phyloP scores from a whole-genome alignment of 2,888 invertebrate genomes.

The Ochropleura plecta region DNA sequence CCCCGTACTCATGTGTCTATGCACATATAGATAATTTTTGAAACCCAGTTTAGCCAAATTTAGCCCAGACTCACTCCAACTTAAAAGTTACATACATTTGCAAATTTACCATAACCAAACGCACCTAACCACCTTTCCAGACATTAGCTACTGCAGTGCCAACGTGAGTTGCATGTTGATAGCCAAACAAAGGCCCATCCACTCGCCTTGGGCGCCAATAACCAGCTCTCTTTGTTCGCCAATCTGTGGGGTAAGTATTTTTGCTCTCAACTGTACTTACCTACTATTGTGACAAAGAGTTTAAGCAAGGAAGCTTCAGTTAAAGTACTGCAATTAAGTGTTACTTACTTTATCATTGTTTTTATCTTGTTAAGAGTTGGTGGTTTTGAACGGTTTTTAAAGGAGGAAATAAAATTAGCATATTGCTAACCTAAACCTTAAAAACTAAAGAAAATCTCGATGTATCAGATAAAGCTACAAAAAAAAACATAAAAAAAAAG shows the following conservation, averaged over 20 bases:
- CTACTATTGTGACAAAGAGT: conserved; percentile 41
- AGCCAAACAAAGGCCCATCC: conserved; percentile 71
- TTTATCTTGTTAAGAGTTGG: background rate
- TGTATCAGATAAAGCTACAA: too few relatives aligned
- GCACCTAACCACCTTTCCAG: background rate
- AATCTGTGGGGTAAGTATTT: conserved; percentile 61
- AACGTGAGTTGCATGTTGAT: conserved; percentile 61
- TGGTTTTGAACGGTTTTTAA: background rate
- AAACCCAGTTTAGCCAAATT: background rate
- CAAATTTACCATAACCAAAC: background rate
- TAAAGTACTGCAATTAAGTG: conserved; percentile 52
- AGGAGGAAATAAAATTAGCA: too few relatives aligned
- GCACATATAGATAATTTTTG: background rate
- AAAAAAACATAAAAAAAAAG: too few relatives aligned
- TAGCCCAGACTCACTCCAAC: background rate
- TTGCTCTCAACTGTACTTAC: conserved; percentile 27
- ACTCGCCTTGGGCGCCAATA: conserved; percentile 75
- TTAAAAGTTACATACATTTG: conserved; percentile 3
- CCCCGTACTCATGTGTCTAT: background rate
- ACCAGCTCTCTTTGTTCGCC: conserved; percentile 73
- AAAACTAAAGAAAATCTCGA: too few relatives aligned
- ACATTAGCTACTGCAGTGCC: conserved; percentile 24
- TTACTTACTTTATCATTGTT: conserved; percentile 19
- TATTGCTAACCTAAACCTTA: too few relatives aligned
- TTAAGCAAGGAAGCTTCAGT: conserved; percentile 53